Conservation (phyloP, 2,888 invertebrate genomes). For the Heteropelma amictum region DNA sequence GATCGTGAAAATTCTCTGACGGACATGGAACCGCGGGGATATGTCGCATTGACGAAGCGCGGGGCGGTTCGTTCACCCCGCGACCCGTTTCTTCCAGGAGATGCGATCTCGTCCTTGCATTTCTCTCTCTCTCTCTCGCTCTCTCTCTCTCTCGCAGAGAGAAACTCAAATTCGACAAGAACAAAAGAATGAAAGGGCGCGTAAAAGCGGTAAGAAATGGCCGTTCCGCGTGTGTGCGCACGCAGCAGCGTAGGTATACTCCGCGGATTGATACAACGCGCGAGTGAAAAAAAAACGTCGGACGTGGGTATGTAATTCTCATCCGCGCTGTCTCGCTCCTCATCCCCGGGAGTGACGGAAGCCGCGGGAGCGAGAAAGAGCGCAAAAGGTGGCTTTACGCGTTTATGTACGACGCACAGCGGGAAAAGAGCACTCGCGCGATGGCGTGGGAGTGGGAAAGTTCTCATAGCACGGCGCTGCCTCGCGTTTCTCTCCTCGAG, state of each 20-base stretch:
- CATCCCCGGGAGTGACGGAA: neutral
- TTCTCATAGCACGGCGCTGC: slow-evolving; percentile 74
- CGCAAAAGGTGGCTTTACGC: slow-evolving; percentile 19
- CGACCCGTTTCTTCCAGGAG: neutral
- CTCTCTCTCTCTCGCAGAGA: too few relatives aligned
- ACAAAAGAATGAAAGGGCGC: slow-evolving; percentile 16
- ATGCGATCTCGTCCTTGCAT: neutral
- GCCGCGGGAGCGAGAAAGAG: neutral
- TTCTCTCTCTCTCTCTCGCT: too few relatives aligned
- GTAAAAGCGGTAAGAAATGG: slow-evolving; percentile 6
- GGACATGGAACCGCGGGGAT: too few relatives aligned
- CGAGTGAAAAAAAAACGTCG: slow-evolving; percentile 23
- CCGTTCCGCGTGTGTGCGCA: neutral
- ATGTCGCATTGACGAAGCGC: too few relatives aligned
- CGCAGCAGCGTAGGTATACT: too few relatives aligned
- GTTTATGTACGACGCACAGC: slow-evolving; percentile 57
- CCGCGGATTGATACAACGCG: slow-evolving; percentile 10
- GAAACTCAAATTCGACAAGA: slow-evolving; percentile 24
- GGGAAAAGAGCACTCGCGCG: slow-evolving; percentile 74
- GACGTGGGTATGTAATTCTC: slow-evolving; percentile 5
- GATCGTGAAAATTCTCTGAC: too few relatives aligned
- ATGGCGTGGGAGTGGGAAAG: slow-evolving; percentile 77
- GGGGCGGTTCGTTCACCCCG: too few relatives aligned
- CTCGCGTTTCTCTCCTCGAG: slow-evolving; percentile 53
- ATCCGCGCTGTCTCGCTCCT: neutral